Evolutionary conservation across 1,140 invertebrate genomes (phyloP).

Genomic region (Drosophila littoralis): DNA sequence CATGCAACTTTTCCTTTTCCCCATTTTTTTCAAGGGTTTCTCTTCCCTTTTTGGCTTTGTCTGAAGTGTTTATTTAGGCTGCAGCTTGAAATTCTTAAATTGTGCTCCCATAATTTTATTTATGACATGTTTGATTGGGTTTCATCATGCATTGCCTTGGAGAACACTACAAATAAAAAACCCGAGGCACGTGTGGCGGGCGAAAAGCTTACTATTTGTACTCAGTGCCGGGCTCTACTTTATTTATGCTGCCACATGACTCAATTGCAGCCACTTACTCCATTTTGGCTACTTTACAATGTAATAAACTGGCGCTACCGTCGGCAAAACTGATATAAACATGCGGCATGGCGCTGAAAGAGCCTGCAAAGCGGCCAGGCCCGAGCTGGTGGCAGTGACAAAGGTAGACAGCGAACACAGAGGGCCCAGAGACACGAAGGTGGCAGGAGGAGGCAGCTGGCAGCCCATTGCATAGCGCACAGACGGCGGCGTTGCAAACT

Average conservation of each 20-base stretch:
- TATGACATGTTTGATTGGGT: conserved; percentile 78
- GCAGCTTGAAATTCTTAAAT: conserved; percentile 8
- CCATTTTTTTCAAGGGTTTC: conserved; percentile 19
- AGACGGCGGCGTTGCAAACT: conserved; percentile 62
- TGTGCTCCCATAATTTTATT: conserved; percentile 68
- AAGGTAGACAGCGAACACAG: conserved; percentile 34
- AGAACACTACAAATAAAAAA: conserved; percentile 60
- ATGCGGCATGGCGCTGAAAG: conserved; percentile 1
- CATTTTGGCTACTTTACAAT: conserved; percentile 72
- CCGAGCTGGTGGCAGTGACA: conserved; percentile 38
- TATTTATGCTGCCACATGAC: conserved; percentile 64
- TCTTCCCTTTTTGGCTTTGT: conserved; percentile 29
- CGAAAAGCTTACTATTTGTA: conserved; percentile 44
- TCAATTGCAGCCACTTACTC: conserved; percentile 75
- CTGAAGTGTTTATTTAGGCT: conserved; percentile 72
- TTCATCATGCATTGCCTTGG: background rate
- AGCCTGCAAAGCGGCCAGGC: conserved; percentile 10
- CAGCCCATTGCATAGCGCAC: background rate
- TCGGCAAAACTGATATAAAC: conserved; percentile 65
- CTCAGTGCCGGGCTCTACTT: conserved; percentile 6
- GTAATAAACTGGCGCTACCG: conserved; percentile 64
- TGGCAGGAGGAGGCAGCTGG: background rate
- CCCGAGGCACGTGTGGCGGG: conserved; percentile 5
- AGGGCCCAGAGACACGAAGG: background rate
- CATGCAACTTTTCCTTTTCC: conserved; percentile 60